A percentile compares a stretch with the other conserved stretches of the same genome.
phyloP scores from a whole-genome alignment of 2,797 vertebrate genomes.

The Remorina albescens region DNA sequence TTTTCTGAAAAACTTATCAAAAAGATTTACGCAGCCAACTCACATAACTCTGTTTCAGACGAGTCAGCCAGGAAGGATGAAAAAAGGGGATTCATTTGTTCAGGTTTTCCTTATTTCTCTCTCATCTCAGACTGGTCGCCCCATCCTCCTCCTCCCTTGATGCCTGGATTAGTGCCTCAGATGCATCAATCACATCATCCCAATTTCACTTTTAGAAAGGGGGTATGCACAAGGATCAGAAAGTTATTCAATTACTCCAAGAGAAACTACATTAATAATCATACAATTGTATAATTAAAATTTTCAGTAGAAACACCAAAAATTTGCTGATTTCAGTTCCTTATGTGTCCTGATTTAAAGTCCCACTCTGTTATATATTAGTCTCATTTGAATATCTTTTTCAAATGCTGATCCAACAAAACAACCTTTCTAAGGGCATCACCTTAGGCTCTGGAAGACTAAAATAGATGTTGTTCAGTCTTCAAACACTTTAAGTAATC shows the following conservation, averaged over 20 bases:
- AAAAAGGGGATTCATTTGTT: conserved; percentile 14
- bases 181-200: neutral
- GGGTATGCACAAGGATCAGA: neutral
- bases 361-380: neutral
- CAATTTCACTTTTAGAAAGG: neutral
- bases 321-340: neutral
- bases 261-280: neutral
- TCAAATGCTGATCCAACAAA: neutral
- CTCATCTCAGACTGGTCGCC: neutral
- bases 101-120: conserved; percentile 22
- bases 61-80: conserved; percentile 19
- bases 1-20: neutral
- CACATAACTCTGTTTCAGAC: conserved; percentile 1
- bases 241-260: neutral
- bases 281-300: neutral
- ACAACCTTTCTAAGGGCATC: neutral
- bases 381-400: neutral
- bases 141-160: conserved; percentile 19
- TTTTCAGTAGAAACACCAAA: neutral
- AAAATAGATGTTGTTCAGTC: neutral
- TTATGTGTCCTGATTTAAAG: neutral
- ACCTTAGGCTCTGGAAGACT: neutral
- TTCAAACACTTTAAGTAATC: neutral
- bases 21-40: neutral
- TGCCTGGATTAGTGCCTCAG: neutral